Conservation (phyloP, 2,113 vertebrate species). For the Felis catus region DNA sequence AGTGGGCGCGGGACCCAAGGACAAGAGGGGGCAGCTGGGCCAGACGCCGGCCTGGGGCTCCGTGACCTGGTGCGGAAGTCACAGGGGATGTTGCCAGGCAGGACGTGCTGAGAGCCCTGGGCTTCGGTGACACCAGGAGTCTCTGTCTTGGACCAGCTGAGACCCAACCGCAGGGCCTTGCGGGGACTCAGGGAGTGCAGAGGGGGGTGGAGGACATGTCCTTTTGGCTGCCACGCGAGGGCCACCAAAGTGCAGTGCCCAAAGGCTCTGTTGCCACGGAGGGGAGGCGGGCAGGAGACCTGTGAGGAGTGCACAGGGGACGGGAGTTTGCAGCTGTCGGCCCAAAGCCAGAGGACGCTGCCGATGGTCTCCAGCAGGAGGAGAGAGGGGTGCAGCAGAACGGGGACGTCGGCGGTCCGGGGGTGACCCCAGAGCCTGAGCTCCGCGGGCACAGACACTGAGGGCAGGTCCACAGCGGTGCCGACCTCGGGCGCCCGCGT, state of each 20-base stretch:
- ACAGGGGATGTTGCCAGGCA: too few relatives aligned
- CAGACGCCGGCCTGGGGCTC: too few relatives aligned
- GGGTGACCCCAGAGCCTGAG: too few relatives aligned
- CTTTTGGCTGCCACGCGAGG: not conserved
- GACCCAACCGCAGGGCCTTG: not conserved
- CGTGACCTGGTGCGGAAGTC: not conserved
- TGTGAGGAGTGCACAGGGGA: fast-evolving
- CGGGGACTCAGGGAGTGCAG: not conserved
- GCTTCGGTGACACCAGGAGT: fast-evolving
- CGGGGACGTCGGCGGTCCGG: too few relatives aligned
- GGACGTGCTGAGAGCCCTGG: too few relatives aligned
- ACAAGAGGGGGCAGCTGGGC: not conserved
- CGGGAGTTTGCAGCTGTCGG: too few relatives aligned
- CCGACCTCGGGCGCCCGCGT: fast-evolving
- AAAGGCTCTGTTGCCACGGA: not conserved
- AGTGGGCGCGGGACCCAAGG: fast-evolving
- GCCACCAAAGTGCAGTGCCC: not conserved
- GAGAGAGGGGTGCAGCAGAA: not conserved
- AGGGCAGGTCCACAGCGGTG: not conserved
- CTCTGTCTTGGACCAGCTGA: not conserved
- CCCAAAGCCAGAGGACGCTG: not conserved
- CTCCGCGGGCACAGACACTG: fast-evolving
- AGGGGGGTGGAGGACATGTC: fast-evolving
- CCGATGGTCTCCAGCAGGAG: not conserved
- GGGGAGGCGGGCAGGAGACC: not conserved